Percentiles rank a stretch among this genome's conserved stretches.
phyloP scores from a whole-genome alignment of 2,888 invertebrate species.

The Carcina quercana region DNA sequence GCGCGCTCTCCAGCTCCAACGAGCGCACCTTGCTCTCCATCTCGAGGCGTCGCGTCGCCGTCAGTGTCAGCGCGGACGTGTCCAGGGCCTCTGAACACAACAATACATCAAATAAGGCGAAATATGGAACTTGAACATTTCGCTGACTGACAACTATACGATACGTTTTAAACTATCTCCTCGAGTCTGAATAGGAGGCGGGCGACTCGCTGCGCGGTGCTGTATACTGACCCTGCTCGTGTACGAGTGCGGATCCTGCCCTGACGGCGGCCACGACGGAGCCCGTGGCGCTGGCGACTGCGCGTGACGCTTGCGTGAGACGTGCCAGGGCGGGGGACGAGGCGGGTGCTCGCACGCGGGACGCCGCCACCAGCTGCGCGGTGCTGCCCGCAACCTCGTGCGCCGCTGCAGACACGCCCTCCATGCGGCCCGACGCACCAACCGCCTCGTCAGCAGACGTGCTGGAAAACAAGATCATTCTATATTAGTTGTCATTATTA shows the following conservation, averaged over 20 bases:
- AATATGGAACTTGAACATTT: too few species aligned
- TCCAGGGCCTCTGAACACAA: slow-evolving; percentile 87
- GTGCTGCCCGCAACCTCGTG: slow-evolving; percentile 96
- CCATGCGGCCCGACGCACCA: slow-evolving; percentile 87
- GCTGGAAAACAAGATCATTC: too few species aligned
- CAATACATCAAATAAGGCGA: too few species aligned
- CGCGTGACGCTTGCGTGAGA: slow-evolving; percentile 88
- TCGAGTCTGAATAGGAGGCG: too few species aligned
- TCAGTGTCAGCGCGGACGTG: slow-evolving; percentile 90
- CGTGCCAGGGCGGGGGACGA: slow-evolving; percentile 85
- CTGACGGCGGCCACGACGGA: slow-evolving; percentile 96
- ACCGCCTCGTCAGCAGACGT: slow-evolving; percentile 95
- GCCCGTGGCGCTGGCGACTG: slow-evolving; percentile 93
- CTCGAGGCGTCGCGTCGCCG: slow-evolving; percentile 95
- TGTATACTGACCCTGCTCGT: slow-evolving; percentile 84
- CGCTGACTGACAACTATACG: too few species aligned
- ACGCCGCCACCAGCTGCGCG: slow-evolving; percentile 97
- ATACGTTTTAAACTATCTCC: too few species aligned
- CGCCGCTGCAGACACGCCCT: slow-evolving; percentile 95
- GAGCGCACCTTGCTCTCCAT: slow-evolving; percentile 98
- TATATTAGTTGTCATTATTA: too few species aligned
- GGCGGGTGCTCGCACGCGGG: slow-evolving; percentile 94
- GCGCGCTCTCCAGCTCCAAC: slow-evolving; percentile 91
- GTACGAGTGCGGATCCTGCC: slow-evolving; percentile 88
- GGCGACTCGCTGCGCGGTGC: too few species aligned